Percentiles rank a stretch among this genome's conserved stretches.
Evolutionary conservation across 1,140 invertebrate species (phyloP).

Genomic region (Drosophila saltans): DNA sequence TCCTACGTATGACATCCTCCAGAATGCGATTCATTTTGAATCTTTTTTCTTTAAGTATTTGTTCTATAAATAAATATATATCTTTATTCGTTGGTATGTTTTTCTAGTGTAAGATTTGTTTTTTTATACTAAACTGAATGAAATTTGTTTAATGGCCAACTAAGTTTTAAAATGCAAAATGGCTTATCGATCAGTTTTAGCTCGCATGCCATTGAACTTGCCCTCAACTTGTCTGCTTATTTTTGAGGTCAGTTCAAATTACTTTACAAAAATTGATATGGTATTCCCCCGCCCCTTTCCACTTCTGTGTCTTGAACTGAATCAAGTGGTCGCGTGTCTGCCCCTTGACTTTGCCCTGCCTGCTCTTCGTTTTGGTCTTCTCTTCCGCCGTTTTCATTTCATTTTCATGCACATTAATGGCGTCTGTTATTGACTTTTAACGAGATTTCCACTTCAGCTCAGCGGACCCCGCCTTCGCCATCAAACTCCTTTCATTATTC

Average conservation of each 20-base stretch:
- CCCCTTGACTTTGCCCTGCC: neutral
- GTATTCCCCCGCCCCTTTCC: conserved; percentile 4
- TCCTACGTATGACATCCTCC: conserved; percentile 59
- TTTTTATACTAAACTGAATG: neutral
- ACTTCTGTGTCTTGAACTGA: conserved; percentile 8
- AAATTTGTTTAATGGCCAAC: conserved; percentile 23
- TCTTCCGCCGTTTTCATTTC: conserved; percentile 66
- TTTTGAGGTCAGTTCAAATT: conserved; percentile 65
- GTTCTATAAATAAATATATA: neutral
- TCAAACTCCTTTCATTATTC: conserved; percentile 38
- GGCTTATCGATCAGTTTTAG: neutral
- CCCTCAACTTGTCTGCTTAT: conserved; percentile 31
- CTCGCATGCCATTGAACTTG: conserved; percentile 72
- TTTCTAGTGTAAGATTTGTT: neutral
- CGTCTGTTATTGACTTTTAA: conserved; percentile 81
- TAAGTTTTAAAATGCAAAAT: conserved; percentile 4
- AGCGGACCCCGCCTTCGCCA: conserved; percentile 1
- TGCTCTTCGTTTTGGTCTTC: neutral
- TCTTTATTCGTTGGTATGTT: neutral
- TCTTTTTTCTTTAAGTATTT: neutral
- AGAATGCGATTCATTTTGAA: conserved; percentile 59
- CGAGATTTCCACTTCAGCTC: conserved; percentile 71
- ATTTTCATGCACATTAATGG: conserved; percentile 79
- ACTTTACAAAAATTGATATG: conserved; percentile 57
- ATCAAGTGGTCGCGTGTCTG: conserved; percentile 73